A percentile compares a stretch with the other conserved stretches of the same genome.
Evolutionary conservation across 2,797 vertebrate genomes (phyloP).

Genomic region (Adelosebastes latens): DNA sequence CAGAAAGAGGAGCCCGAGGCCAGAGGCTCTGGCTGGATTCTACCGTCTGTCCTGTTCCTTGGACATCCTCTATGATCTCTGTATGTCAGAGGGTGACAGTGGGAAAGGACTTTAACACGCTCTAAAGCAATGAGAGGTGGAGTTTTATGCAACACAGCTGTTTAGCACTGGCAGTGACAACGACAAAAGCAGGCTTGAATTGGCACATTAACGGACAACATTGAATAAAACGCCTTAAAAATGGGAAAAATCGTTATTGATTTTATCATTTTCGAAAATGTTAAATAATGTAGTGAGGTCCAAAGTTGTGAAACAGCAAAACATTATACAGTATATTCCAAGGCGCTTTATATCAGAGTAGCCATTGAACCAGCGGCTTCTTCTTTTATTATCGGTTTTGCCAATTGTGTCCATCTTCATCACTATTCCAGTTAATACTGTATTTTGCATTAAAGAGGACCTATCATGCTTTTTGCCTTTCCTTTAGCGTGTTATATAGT

Average conservation of each 20-base stretch:
- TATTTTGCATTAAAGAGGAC: not conserved
- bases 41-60: conserved; percentile 77
- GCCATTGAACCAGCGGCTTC: not conserved
- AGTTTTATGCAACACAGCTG: not conserved
- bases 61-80: conserved; percentile 90
- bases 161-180: not conserved
- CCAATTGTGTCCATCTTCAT: not conserved
- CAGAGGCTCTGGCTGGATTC: conserved; percentile 71
- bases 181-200: not conserved
- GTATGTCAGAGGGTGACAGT: conserved; percentile 48
- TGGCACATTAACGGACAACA: not conserved
- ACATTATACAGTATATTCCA: not conserved
- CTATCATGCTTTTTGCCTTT: too few relatives aligned
- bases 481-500: too few relatives aligned
- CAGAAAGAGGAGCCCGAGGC: conserved; percentile 40
- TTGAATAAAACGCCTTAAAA: not conserved
- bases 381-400: not conserved
- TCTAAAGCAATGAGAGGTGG: not conserved
- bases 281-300: not conserved
- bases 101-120: not conserved
- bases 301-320: not conserved
- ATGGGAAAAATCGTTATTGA: not conserved
- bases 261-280: not conserved
- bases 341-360: not conserved
- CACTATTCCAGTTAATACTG: not conserved